Base-by-base conservation (phyloP, 2,888 invertebrate genomes). In the Cryptus armator region DNA sequence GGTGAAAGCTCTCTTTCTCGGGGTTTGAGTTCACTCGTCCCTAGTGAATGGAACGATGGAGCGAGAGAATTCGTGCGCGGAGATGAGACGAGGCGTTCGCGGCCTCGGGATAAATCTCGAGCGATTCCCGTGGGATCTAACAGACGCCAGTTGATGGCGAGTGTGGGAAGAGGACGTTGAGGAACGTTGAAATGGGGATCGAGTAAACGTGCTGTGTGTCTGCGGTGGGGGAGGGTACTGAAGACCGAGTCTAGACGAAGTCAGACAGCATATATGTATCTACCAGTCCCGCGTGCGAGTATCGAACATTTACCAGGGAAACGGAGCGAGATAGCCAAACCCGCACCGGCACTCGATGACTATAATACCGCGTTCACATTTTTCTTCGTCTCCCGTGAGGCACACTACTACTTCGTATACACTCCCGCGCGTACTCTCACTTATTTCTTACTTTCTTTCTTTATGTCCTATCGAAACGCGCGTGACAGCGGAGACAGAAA, bases 181-280 rank as follows among this genome's bases (percentile, higher is more conserved):
- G 48, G 16, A 10, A 51, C 62, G 32, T 2, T 48, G 32, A 16
- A 32, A 14, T 48, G 32, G 10, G 32, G 53, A 53, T 12, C 32
- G 48, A 19, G 48, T 48, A 48, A 48, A 48, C 48, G 48, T 48
- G 48, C 48, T 48, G n/a, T 67, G 7, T 37, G 37, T 7, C 37
- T 37, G 7, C 19, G 44, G 9, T 24, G 44, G 67, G 67, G n/a
- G 24, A 48, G 67, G 14, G 12, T 1, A 37, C 37, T 19, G 24
- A 67, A 64, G 84, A 87, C 86, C 83, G 71, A 71, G 87, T 88
- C 89, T 84, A 86, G 89, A 89, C 87, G 86, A 64, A 85, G 88
- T 82, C 84, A 86, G 87, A 76, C 86, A 74, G 83, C 80, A 32
- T 51, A 12, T n/a, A 29, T 48, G 5, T n/a, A 9, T 29, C 48